These are phyloP conservation scores for Rousettus madagascariensis DNA, from an alignment of 2,797 vertebrate genomes.

Conservation along the genomic window DNA sequence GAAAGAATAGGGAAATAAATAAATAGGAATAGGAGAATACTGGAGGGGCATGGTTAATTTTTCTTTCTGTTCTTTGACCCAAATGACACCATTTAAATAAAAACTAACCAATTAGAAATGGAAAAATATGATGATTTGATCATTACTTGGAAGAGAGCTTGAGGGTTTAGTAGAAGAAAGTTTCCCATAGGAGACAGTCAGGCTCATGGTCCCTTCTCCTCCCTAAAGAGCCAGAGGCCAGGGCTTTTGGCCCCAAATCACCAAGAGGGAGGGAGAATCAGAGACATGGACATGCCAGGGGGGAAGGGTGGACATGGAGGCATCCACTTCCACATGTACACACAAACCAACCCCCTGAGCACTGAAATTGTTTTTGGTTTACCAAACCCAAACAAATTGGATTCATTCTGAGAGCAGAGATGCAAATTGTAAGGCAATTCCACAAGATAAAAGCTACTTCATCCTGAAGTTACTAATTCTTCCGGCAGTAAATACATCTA, in stretches of 20 bases:
- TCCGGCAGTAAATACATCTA: slow-evolving; percentile 30
- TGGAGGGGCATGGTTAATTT: neutral
- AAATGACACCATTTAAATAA: neutral
- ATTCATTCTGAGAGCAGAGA: slow-evolving; percentile 52
- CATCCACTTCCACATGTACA: neutral
- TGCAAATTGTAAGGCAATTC: slow-evolving; percentile 56
- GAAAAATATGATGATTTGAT: neutral
- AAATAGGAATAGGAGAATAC: neutral
- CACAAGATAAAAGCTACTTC: slow-evolving; percentile 55
- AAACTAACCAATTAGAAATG: neutral
- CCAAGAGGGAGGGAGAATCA: neutral
- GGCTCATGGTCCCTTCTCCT: neutral
- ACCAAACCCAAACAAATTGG: slow-evolving; percentile 23
- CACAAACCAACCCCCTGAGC: neutral
- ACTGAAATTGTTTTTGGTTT: neutral
- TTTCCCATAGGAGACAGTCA: neutral
- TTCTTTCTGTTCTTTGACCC: neutral
- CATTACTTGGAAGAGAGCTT: neutral
- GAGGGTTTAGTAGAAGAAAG: neutral
- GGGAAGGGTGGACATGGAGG: no score
- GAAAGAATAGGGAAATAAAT: neutral
- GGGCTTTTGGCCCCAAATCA: neutral
- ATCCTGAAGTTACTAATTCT: slow-evolving; percentile 66
- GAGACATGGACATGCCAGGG: neutral
- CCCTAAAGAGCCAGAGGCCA: neutral